phyloP scores from a whole-genome alignment of 2,797 vertebrate genomes.

The Myripristis murdjan region DNA sequence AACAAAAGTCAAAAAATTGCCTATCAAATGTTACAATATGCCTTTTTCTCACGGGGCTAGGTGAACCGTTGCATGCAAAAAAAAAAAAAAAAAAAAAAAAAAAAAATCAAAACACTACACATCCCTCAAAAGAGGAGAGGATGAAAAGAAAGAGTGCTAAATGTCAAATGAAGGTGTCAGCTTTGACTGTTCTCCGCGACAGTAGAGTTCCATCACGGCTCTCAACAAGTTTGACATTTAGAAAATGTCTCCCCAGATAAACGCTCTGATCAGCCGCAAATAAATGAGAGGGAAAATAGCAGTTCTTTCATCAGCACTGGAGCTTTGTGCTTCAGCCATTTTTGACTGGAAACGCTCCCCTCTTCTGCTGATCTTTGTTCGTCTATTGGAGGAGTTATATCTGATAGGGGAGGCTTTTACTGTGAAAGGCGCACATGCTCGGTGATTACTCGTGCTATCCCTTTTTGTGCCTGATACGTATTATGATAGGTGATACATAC shows the following conservation, averaged over 20 bases:
- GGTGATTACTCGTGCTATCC: not conserved
- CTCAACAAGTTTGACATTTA: conserved; percentile 78
- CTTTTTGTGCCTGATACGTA: not conserved
- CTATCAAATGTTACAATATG: conserved; percentile 18
- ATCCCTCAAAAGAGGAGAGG: conserved; percentile 39
- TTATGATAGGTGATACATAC: conserved; percentile 83
- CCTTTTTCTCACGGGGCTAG: not conserved
- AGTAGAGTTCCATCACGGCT: conserved; percentile 47
- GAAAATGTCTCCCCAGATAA: conserved; percentile 73
- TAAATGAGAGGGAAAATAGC: conserved; percentile 56
- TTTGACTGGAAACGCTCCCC: conserved; percentile 18
- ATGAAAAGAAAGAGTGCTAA: conserved; percentile 48
- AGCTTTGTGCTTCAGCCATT: conserved; percentile 18
- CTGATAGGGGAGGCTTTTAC: conserved; percentile 23
- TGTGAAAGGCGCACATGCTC: not conserved
- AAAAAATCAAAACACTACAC: conserved; percentile 12
- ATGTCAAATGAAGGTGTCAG: conserved; percentile 71
- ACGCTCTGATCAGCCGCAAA: conserved; percentile 64
- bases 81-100: not conserved
- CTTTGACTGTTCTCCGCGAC: conserved; percentile 47
- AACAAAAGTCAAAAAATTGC: conserved; percentile 36
- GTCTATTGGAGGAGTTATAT: conserved; percentile 18
- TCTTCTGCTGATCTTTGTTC: conserved; percentile 19
- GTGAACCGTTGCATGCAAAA: not conserved
- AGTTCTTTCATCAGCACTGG: conserved; percentile 28